Conservation (phyloP, 2,113 vertebrate species). For the Burhinus bistriatus region DNA sequence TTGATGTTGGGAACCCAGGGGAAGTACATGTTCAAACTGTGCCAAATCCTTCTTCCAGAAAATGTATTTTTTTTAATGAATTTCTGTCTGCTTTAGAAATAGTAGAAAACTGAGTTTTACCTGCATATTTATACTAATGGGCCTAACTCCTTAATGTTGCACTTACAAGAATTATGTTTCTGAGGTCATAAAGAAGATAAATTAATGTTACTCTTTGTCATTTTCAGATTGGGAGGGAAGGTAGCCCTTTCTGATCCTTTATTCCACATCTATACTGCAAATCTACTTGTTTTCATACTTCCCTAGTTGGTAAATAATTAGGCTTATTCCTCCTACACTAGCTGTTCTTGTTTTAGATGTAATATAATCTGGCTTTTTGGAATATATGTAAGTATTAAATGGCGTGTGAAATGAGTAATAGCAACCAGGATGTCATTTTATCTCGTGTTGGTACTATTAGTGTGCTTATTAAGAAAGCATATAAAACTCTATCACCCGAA, state of each 20-base stretch:
- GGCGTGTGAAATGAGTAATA: neutral
- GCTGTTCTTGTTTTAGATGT: neutral
- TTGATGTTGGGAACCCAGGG: neutral
- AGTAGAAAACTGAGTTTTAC: neutral
- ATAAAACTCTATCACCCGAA: neutral
- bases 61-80: neutral
- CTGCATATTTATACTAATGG: neutral
- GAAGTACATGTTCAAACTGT: neutral
- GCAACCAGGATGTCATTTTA: neutral
- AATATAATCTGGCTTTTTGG: neutral
- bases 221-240: fast-evolving
- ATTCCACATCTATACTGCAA: neutral
- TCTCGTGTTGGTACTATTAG: neutral
- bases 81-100: neutral
- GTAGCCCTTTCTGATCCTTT: neutral
- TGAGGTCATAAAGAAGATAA: neutral
- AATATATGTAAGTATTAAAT: neutral
- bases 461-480: neutral
- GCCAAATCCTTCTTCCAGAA: neutral
- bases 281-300: neutral
- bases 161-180: neutral
- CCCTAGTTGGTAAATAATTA: neutral
- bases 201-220: neutral
- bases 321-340: neutral
- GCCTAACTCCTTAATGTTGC: neutral